These are phyloP conservation scores for Hiodon tergisus DNA, from an alignment of 2,113 vertebrate species.

Conservation along the genomic window DNA sequence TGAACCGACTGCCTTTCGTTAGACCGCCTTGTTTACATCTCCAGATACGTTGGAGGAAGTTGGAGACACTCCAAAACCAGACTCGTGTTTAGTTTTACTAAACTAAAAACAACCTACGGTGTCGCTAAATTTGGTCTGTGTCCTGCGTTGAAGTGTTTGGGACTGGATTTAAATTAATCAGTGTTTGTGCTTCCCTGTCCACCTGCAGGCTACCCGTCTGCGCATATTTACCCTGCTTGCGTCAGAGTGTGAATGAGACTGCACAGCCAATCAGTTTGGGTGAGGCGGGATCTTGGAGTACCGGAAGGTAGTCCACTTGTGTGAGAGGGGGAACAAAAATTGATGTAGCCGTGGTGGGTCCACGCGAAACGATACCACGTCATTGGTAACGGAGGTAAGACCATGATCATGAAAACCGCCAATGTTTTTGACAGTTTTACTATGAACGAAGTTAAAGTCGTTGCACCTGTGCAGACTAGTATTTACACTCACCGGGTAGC, in stretches of 20 bases:
- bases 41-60: too few relatives aligned
- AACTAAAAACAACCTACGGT: background rate
- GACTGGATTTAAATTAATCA: background rate
- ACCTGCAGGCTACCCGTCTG: background rate
- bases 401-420: too few relatives aligned
- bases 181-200: background rate
- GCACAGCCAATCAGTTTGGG: constrained; percentile 38
- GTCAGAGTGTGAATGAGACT: background rate
- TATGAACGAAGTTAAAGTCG: too few relatives aligned
- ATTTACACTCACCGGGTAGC: too few relatives aligned
- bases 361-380: too few relatives aligned
- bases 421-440: too few relatives aligned
- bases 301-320: background rate
- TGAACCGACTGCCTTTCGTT: too few relatives aligned
- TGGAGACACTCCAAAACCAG: too few relatives aligned
- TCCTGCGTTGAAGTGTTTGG: background rate
- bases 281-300: background rate
- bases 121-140: background rate
- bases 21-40: too few relatives aligned
- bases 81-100: too few relatives aligned
- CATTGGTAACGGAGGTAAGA: too few relatives aligned
- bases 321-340: background rate
- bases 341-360: background rate
- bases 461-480: too few relatives aligned
- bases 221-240: background rate